phyloP scores from a whole-genome alignment of 1,140 invertebrate species.

The Rhysida immarginata region DNA sequence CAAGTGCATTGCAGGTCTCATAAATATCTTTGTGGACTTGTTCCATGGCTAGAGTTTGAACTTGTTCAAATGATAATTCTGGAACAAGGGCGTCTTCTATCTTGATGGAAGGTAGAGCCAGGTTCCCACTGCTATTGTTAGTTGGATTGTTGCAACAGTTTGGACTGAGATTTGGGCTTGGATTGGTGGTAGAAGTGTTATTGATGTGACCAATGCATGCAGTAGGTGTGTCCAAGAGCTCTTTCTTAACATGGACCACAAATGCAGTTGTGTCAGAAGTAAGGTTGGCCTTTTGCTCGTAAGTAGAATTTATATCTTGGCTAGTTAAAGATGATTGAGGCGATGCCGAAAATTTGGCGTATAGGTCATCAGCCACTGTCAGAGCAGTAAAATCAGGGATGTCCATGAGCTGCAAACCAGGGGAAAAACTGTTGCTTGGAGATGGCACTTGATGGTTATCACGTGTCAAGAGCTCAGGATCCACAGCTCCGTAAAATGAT shows the following conservation, averaged over 20 bases:
- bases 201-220: neutral
- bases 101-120: neutral
- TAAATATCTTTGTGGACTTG: constrained; percentile 69
- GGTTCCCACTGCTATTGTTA: too few species aligned
- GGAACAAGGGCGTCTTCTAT: neutral
- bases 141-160: neutral
- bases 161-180: too few species aligned
- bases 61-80: constrained; percentile 44
- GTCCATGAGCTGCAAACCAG: constrained; percentile 14
- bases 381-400: neutral
- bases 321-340: neutral
- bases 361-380: neutral
- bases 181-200: too few species aligned
- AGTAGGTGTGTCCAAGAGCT: neutral
- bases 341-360: neutral
- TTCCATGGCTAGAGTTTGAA: constrained; percentile 66
- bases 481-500: neutral
- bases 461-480: neutral
- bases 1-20: constrained; percentile 61
- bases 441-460: constrained; percentile 8
- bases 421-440: constrained; percentile 6
- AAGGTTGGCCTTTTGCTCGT: neutral
- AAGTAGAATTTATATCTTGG: neutral
- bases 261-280: neutral
- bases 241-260: neutral